Percentiles rank a stretch among this genome's conserved stretches.
Conservation (phyloP, 2,888 invertebrate genomes). For the Nemoura dubitans region DNA sequence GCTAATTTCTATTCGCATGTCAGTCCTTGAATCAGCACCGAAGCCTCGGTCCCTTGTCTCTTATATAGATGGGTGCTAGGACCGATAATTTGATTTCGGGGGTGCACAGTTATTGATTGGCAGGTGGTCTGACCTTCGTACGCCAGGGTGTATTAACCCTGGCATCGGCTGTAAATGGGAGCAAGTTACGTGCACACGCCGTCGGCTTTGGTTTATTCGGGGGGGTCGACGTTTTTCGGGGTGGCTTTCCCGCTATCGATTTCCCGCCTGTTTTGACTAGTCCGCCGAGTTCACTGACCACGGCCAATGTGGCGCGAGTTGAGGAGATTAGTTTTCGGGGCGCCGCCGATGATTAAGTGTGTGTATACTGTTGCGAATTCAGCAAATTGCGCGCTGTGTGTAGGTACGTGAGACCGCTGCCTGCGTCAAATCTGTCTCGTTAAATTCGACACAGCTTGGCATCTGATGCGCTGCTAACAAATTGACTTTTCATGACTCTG, state of each 20-base stretch:
- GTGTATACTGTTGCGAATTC: neutral
- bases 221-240: neutral
- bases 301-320: neutral
- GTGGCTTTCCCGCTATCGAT: neutral
- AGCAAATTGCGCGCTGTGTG: too few species aligned
- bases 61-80: too few species aligned
- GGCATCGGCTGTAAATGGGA: too few species aligned
- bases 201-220: too few species aligned
- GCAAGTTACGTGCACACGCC: too few species aligned
- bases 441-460: neutral
- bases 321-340: neutral
- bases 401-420: too few species aligned
- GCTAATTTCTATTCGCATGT: too few species aligned
- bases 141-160: too few species aligned
- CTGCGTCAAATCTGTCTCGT: neutral
- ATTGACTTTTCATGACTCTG: neutral
- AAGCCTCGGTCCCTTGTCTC: too few species aligned
- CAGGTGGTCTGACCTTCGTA: neutral
- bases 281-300: neutral
- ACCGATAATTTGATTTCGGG: neutral
- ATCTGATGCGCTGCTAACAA: neutral
- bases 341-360: neutral
- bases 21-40: too few species aligned
- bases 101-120: neutral
- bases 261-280: neutral